These are phyloP conservation scores for Saguinus imperator DNA, from an alignment of 2,113 vertebrate genomes.

Conservation along the genomic window DNA sequence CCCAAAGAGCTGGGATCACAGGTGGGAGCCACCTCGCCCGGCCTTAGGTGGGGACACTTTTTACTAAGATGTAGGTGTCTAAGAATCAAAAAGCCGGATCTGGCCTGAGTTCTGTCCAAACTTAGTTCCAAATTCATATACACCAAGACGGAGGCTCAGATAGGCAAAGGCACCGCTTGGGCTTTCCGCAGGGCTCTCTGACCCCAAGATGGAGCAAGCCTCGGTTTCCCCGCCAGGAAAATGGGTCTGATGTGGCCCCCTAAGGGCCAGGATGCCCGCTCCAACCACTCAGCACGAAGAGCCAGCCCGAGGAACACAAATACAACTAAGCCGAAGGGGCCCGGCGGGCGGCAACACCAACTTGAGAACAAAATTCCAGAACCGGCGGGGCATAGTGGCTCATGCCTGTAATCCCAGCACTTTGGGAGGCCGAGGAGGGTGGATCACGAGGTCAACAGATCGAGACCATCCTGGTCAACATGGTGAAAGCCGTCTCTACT, in stretches of 20 bases:
- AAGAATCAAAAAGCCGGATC: neutral
- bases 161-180: neutral
- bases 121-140: neutral
- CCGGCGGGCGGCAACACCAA: conserved; percentile 47
- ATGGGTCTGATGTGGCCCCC: neutral
- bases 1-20: neutral
- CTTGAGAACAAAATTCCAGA: conserved; percentile 53
- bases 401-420: no score
- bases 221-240: neutral
- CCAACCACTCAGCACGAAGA: neutral
- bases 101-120: neutral
- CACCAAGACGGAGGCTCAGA: neutral
- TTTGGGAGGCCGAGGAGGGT: no score
- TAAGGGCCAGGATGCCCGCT: neutral
- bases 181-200: neutral
- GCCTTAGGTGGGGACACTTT: no score
- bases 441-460: no score
- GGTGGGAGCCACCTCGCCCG: no score
- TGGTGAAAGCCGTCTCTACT: no score
- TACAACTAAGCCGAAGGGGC: neutral
- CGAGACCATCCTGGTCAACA: no score
- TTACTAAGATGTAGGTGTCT: no score
- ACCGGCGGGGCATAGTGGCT: neutral
- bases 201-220: neutral
- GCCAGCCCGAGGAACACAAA: neutral